phyloP scores from a whole-genome alignment of 1,140 invertebrate genomes.

The Drosophila tristis region DNA sequence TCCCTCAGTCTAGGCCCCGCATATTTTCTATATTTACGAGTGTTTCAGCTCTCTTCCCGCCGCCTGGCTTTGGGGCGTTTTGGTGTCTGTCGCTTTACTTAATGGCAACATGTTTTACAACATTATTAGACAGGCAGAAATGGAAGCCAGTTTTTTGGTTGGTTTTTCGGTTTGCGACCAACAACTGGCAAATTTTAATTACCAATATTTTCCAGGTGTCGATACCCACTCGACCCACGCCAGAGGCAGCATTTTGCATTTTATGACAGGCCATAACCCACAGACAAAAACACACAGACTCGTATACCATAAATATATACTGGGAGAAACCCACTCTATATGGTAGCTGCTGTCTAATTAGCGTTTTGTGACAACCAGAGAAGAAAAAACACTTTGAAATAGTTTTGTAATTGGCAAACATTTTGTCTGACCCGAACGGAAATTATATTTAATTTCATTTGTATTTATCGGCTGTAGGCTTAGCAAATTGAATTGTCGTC shows the following conservation, averaged over 20 bases:
- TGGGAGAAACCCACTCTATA: constrained; percentile 26
- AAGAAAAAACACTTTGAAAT: constrained; percentile 65
- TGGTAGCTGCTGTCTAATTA: constrained; percentile 73
- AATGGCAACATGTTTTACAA: constrained; percentile 79
- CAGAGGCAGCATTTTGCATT: constrained; percentile 61
- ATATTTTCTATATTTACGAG: too few relatives aligned
- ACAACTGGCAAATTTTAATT: constrained; percentile 74
- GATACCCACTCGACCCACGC: constrained; percentile 65
- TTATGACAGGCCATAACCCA: constrained; percentile 65
- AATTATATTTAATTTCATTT: constrained; percentile 67
- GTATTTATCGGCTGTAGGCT: constrained; percentile 59
- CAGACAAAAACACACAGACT: constrained; percentile 8
- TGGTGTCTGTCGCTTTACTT: constrained; percentile 62
- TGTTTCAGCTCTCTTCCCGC: constrained; percentile 17
- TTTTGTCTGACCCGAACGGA: constrained; percentile 38
- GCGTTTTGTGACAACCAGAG: constrained; percentile 58
- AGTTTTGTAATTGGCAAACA: constrained; percentile 71
- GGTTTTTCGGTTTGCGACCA: constrained; percentile 17
- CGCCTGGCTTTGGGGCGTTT: constrained; percentile 56
- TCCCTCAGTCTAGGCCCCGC: constrained; percentile 2
- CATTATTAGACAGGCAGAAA: constrained; percentile 71
- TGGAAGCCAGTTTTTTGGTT: constrained; percentile 30
- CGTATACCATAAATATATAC: constrained; percentile 10
- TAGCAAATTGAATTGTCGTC: constrained; percentile 38
- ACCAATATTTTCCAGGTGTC: constrained; percentile 78